Percentiles rank a stretch among this genome's conserved stretches.
Conservation (phyloP, 2,888 invertebrate genomes). For the Leptopilina myrica region DNA sequence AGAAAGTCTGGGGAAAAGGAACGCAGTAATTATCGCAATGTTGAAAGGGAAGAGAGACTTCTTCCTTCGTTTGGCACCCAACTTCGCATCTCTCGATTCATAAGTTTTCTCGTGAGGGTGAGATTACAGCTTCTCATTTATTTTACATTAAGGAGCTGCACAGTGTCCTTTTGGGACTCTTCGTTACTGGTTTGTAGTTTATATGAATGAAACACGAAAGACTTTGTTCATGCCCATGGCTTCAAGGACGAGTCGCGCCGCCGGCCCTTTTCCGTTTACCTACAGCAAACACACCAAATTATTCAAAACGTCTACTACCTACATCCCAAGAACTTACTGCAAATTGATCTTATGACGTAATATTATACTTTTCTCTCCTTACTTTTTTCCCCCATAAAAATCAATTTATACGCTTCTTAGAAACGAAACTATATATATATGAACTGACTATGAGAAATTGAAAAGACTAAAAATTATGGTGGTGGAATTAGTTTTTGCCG, state of each 20-base stretch:
- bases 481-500: too few relatives aligned
- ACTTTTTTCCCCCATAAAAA: too few relatives aligned
- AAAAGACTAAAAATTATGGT: too few relatives aligned
- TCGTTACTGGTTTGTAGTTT: not conserved
- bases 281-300: conserved; percentile 71
- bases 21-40: conserved; percentile 1
- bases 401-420: too few relatives aligned
- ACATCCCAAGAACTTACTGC: not conserved
- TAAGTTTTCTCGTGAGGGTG: conserved; percentile 7
- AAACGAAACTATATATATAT: too few relatives aligned
- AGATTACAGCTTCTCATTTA: conserved; percentile 31
- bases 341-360: conserved; percentile 1
- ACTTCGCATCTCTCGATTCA: conserved; percentile 3
- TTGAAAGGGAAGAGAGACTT: not conserved
- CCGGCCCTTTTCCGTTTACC: conserved; percentile 38
- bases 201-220: conserved; percentile 34
- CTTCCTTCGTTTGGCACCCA: not conserved
- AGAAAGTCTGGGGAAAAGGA: not conserved
- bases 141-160: conserved; percentile 23
- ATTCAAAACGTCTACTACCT: conserved; percentile 60
- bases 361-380: too few relatives aligned
- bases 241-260: conserved; percentile 8
- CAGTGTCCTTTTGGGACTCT: conserved; percentile 19
- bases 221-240: conserved; percentile 24
- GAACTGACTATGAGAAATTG: too few relatives aligned